A percentile compares a stretch with the other conserved stretches of the same genome.
Evolutionary conservation across 2,888 invertebrate species (phyloP).

Genomic region (Lithodes maja): DNA sequence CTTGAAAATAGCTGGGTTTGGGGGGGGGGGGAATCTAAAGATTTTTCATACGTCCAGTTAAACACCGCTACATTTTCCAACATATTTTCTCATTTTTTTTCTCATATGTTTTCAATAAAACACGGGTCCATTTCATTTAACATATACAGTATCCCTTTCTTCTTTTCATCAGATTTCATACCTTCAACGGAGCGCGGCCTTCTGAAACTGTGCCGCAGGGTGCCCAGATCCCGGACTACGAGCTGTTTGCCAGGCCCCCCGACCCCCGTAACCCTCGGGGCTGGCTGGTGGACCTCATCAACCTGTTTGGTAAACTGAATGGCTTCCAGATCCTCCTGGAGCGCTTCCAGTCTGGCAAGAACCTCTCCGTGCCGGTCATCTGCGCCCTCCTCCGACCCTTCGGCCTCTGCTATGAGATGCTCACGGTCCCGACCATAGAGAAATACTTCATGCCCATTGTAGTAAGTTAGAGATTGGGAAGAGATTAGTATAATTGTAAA

Average conservation of each 20-base stretch:
- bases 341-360: slow-evolving; percentile 86
- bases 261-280: slow-evolving; percentile 92
- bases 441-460: slow-evolving; percentile 94
- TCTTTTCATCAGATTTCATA: slow-evolving; percentile 82
- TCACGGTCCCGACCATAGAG: slow-evolving; percentile 91
- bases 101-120: no score
- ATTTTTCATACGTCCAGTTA: no score
- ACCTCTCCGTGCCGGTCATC: slow-evolving; percentile 85
- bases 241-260: slow-evolving; percentile 83
- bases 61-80: no score
- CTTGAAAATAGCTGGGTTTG: no score
- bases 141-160: no score
- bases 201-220: slow-evolving; percentile 83
- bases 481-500: no score
- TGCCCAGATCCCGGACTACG: slow-evolving; percentile 81
- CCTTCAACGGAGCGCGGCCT: slow-evolving; percentile 85
- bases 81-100: no score
- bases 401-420: slow-evolving; percentile 92
- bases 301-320: slow-evolving; percentile 89
- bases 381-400: slow-evolving; percentile 91
- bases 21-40: no score
- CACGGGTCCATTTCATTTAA: no score
- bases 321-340: slow-evolving; percentile 92
- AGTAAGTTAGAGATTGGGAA: slow-evolving; percentile 79
- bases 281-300: slow-evolving; percentile 97